Conservation (phyloP, 2,888 invertebrate genomes). For the Eremobia ochroleuca region DNA sequence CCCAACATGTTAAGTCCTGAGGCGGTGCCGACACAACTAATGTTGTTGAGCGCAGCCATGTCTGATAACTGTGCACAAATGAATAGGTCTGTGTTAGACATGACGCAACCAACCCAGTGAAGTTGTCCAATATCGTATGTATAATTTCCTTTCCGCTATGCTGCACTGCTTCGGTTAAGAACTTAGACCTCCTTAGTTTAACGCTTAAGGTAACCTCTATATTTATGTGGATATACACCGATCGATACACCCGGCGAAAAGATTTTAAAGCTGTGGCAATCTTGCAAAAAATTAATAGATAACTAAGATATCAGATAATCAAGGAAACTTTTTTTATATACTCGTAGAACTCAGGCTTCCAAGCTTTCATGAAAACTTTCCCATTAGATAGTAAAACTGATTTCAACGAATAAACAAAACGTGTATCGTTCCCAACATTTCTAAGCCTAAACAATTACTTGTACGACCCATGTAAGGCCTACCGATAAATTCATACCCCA, state of each 20-base stretch:
- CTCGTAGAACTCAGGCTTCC: too few species aligned
- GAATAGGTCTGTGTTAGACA: constrained; percentile 62
- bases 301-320: background rate
- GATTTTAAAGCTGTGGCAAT: background rate
- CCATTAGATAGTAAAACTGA: background rate
- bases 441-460: constrained; percentile 46
- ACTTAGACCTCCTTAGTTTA: constrained; percentile 41
- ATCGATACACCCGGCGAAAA: background rate
- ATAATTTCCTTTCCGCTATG: constrained; percentile 57
- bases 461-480: constrained; percentile 44
- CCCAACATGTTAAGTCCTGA: constrained; percentile 52
- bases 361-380: too few species aligned
- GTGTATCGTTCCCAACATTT: constrained; percentile 11
- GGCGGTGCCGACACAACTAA: constrained; percentile 58
- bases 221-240: background rate
- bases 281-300: background rate
- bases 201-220: background rate
- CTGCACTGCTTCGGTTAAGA: constrained; percentile 38
- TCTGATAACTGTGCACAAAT: constrained; percentile 64
- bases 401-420: constrained; percentile 5
- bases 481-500: constrained; percentile 57
- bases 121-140: constrained; percentile 60
- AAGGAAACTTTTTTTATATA: background rate
- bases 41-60: constrained; percentile 58
- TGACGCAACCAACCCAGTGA: constrained; percentile 61